These are phyloP conservation scores for Latrodectus geometricus DNA, from an alignment of 1,140 invertebrate species.

Conservation along the genomic window DNA sequence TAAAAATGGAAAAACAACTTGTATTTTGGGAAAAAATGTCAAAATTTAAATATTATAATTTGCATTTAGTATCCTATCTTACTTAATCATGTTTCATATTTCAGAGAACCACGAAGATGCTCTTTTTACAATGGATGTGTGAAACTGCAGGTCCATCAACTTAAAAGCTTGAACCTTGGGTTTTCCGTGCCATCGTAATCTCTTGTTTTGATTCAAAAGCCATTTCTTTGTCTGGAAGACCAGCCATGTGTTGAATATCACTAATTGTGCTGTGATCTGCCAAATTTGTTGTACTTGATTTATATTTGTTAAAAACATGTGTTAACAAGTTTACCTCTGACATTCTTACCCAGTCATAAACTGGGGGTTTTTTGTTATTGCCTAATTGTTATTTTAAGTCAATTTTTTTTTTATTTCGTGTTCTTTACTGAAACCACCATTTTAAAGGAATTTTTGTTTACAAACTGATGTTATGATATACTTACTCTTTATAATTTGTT, in stretches of 20 bases:
- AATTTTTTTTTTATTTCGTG: conserved; percentile 32
- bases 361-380: neutral
- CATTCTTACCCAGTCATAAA: neutral
- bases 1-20: no score
- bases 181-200: conserved; percentile 44
- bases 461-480: conserved; percentile 42
- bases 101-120: conserved; percentile 49
- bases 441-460: neutral
- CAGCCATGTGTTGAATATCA: conserved; percentile 26
- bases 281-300: conserved; percentile 55
- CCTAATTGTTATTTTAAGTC: conserved; percentile 14
- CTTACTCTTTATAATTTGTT: conserved; percentile 49
- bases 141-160: conserved; percentile 9
- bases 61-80: neutral
- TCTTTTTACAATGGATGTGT: conserved; percentile 55
- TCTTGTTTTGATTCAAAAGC: neutral
- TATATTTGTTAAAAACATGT: neutral
- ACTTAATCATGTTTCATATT: conserved; percentile 13
- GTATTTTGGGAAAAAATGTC: no score
- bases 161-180: conserved; percentile 53
- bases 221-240: conserved; percentile 5
- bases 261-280: conserved; percentile 33
- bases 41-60: no score
- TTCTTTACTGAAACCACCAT: neutral
- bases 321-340: neutral